These are phyloP conservation scores for Pterocles burchelli DNA, from an alignment of 2,113 vertebrate genomes.

Conservation along the genomic window DNA sequence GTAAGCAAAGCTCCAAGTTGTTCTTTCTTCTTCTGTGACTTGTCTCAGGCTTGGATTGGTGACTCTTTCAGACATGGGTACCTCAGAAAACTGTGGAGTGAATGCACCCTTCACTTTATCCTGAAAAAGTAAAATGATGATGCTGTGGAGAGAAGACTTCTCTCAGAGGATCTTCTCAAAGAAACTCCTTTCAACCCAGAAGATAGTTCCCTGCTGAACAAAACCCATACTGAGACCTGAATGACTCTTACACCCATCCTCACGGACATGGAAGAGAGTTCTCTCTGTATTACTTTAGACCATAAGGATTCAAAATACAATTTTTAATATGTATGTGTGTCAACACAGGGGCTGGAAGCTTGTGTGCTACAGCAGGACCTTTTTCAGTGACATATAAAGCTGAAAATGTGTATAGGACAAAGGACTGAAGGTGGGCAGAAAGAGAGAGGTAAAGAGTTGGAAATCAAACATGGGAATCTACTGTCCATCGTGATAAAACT, in stretches of 20 bases:
- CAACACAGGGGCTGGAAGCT: background rate
- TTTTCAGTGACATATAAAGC: background rate
- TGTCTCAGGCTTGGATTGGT: background rate
- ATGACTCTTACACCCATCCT: background rate
- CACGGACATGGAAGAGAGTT: fast-evolving
- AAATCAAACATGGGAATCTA: background rate
- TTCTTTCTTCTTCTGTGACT: background rate
- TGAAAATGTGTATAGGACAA: background rate
- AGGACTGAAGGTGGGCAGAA: background rate
- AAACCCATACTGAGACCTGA: background rate
- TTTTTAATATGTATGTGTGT: background rate
- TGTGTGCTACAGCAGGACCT: background rate
- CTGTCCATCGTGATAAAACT: background rate
- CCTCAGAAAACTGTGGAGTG: background rate
- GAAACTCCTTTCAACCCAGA: background rate
- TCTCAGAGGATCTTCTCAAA: background rate
- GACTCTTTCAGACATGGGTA: fast-evolving
- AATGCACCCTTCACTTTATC: background rate
- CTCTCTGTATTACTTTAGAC: background rate
- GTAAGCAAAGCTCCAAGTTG: background rate
- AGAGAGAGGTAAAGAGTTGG: background rate
- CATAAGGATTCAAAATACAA: background rate
- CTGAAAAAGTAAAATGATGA: background rate
- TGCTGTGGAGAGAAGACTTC: background rate
- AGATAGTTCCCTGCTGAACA: background rate